Evolutionary conservation across 2,113 vertebrate species (phyloP).

Genomic region (Heterocephalus glaber): DNA sequence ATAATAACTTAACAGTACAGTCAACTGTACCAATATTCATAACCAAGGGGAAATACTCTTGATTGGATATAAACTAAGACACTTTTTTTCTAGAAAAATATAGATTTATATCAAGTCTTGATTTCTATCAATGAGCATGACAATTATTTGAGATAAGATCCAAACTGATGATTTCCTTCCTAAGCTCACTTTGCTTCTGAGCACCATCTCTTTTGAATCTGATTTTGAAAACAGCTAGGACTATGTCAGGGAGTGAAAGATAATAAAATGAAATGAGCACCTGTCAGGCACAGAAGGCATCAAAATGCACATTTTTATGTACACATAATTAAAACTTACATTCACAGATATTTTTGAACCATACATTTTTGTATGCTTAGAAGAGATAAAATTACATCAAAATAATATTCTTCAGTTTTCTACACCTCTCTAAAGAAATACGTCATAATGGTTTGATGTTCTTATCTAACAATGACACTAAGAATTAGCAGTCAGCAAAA

Average conservation of each 20-base stretch:
- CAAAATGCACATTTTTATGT: background rate
- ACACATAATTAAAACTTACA: background rate
- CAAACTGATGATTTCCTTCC: background rate
- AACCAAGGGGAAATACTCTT: background rate
- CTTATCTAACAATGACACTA: slow-evolving; percentile 4
- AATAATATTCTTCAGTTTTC: slow-evolving; percentile 23
- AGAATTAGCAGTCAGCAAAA: slow-evolving; percentile 51
- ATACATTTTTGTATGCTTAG: background rate
- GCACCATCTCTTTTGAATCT: background rate
- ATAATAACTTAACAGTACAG: background rate
- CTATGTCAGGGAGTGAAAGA: background rate
- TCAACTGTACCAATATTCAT: background rate
- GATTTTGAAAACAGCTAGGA: slow-evolving; percentile 2
- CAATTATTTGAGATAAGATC: background rate
- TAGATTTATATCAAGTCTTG: background rate
- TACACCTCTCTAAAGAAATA: background rate
- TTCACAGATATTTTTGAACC: background rate
- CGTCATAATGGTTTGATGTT: background rate
- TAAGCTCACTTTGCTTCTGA: background rate
- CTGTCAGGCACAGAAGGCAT: background rate
- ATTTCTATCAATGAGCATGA: background rate
- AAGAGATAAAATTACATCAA: background rate
- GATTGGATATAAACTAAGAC: background rate
- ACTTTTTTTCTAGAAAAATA: background rate
- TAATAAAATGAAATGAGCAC: background rate